Evolutionary conservation across 2,888 invertebrate species (phyloP), one percentile per base, ranked within the genome.

Genomic region (Minunthozetes semirufus): DNA sequence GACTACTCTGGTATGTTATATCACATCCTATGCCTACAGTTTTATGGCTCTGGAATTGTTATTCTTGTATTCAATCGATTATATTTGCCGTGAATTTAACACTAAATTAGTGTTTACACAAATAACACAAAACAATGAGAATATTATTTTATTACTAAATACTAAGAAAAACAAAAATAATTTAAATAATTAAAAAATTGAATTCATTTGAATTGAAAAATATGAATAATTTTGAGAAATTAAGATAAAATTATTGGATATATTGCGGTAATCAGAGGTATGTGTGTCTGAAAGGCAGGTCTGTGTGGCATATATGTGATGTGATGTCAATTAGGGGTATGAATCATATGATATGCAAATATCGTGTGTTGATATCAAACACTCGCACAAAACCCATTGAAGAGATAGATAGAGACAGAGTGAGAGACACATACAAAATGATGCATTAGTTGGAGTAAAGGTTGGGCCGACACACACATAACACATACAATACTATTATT

Each of bases 331-430:
- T 66, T 66, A 66, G 63, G 19, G 8, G 8, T 11, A 66, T 66
- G 63, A 66, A 66, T 66, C 19, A 66, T 66, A 66, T 66, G 63
- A 66, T 66, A 66, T 66, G 63, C 63, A 66, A 66, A 66, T 66
- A 17, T 66, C 33, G 63, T 61, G 50, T 19, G 27, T 33, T 66
- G 33, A 66, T 33, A 33, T 38, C 15, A 61, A 17, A 61, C 27
- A 61, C 61, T 22, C 53, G 22, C 53, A 53, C 53, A 53, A n/a
- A 53, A n/a, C 5, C n/a, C 53, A 53, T 53, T n/a, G 53, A 19
- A 19, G 59, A 22, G 59, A 22, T 13, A 59, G 22, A 59, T 13
- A 59, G 59, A 59, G 59, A 27, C 15, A 27, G 59, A 59, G 27
- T 33, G 33, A 27, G 63, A 33, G 33, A 66, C n/a, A 66, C 38